These are phyloP conservation scores for Thalassarche chlororhynchos DNA, from an alignment of 2,113 vertebrate genomes.

Conservation along the genomic window DNA sequence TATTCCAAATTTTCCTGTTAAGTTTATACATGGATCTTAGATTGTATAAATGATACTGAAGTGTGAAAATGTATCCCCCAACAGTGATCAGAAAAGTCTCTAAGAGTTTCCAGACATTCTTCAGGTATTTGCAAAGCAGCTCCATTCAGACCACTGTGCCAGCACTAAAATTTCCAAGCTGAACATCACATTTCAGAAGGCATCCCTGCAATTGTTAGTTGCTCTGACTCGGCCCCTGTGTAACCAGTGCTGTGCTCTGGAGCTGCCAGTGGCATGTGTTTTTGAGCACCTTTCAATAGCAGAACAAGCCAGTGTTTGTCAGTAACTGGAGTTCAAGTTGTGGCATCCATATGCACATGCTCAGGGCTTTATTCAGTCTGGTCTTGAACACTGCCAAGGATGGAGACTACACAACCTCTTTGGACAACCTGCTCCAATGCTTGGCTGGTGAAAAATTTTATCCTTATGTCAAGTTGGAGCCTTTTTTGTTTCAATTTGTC, in stretches of 20 bases:
- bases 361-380: not conserved
- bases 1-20: not conserved
- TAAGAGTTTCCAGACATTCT: not conserved
- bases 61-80: not conserved
- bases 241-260: not conserved
- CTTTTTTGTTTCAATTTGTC: not conserved
- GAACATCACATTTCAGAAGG: not conserved
- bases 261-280: not conserved
- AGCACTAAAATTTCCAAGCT: not conserved
- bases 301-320: not conserved
- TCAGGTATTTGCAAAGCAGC: not conserved
- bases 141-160: not conserved
- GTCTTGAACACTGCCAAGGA: not conserved
- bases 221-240: not conserved
- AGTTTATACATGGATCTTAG: not conserved
- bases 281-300: not conserved
- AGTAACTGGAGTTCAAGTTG: not conserved
- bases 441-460: not conserved
- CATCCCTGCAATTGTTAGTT: not conserved
- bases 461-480: not conserved
- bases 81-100: not conserved
- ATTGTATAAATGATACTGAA: not conserved
- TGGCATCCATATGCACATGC: not conserved
- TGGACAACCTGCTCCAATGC: not conserved
- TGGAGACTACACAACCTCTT: not conserved